Percentiles rank a stretch among this genome's conserved stretches.
These are phyloP conservation scores for Drosophila meridionalis DNA, from an alignment of 2,888 invertebrate genomes.

Conservation along the genomic window DNA sequence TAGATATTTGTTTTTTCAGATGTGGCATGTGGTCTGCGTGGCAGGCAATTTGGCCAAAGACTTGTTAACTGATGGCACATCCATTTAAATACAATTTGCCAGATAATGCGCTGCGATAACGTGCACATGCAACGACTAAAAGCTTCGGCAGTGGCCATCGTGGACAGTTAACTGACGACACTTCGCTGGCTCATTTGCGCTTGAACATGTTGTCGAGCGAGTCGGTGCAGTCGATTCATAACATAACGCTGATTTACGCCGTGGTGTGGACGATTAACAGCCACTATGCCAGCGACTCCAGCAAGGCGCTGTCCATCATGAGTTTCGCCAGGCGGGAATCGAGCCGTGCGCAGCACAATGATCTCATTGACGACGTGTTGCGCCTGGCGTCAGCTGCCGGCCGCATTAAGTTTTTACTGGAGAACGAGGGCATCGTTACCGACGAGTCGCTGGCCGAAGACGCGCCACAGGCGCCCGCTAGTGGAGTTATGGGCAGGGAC, in stretches of 20 bases:
- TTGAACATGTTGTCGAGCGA: slow-evolving; percentile 31
- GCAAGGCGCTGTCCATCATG: slow-evolving; percentile 63
- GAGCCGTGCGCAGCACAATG: slow-evolving; percentile 66
- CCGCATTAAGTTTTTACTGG: slow-evolving; percentile 52
- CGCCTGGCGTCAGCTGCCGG: slow-evolving; percentile 24
- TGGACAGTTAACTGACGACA: slow-evolving; percentile 5
- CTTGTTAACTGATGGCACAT: slow-evolving; percentile 48
- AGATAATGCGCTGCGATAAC: slow-evolving; percentile 45
- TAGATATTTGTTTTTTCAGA: slow-evolving; percentile 7
- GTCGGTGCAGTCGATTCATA: slow-evolving; percentile 38
- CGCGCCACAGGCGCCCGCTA: background rate
- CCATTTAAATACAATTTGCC: slow-evolving; percentile 55
- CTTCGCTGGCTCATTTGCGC: slow-evolving; percentile 12
- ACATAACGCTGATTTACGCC: slow-evolving; percentile 78
- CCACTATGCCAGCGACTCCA: slow-evolving; percentile 62
- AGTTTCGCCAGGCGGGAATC: slow-evolving; percentile 63
- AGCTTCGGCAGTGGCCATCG: slow-evolving; percentile 17
- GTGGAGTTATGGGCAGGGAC: slow-evolving; percentile 30
- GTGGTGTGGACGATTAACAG: slow-evolving; percentile 79
- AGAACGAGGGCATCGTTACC: slow-evolving; percentile 25
- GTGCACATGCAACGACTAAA: slow-evolving; percentile 35
- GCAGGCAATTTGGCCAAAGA: slow-evolving; percentile 3
- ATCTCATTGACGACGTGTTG: slow-evolving; percentile 66
- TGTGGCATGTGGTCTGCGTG: slow-evolving; percentile 18
- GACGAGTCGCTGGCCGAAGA: background rate